phyloP scores from a whole-genome alignment of 2,888 invertebrate genomes.

The Himalopsyche kuldschensis region DNA sequence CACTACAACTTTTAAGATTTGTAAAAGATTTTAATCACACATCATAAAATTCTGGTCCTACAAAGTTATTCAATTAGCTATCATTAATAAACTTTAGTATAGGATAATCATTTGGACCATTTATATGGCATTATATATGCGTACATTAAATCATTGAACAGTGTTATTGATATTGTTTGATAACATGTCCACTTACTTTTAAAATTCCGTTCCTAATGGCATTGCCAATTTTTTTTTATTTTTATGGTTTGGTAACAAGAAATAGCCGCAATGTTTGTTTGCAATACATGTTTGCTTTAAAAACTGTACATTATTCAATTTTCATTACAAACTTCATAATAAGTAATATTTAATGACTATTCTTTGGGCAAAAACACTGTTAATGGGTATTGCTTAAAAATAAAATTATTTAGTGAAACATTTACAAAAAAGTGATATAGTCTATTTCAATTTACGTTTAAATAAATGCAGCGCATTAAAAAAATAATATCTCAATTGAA shows the following conservation, averaged over 20 bases:
- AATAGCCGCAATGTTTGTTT: not conserved
- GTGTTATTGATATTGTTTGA: constrained; percentile 20
- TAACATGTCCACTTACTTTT: constrained; percentile 27
- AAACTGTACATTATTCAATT: not conserved
- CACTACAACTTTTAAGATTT: no score
- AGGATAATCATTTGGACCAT: not conserved
- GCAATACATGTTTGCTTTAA: not conserved
- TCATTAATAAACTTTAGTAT: not conserved
- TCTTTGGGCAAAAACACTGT: no score
- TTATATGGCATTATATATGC: constrained; percentile 4
- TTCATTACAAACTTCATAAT: not conserved
- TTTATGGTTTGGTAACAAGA: not conserved
- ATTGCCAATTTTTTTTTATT: constrained; percentile 18
- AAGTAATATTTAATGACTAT: not conserved
- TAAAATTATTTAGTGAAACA: no score
- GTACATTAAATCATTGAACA: constrained; percentile 11
- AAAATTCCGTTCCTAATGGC: constrained; percentile 31
- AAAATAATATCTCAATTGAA: no score
- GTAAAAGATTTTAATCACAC: no score
- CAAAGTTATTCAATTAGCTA: no score
- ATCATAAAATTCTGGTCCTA: no score
- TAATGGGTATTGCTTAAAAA: no score
- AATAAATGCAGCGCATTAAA: no score
- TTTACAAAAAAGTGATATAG: no score
- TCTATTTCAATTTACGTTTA: no score